A percentile compares a stretch with the other conserved stretches of the same genome.
Evolutionary conservation across 1,140 invertebrate genomes (phyloP).

Genomic region (Fragariocoptes setiger): DNA sequence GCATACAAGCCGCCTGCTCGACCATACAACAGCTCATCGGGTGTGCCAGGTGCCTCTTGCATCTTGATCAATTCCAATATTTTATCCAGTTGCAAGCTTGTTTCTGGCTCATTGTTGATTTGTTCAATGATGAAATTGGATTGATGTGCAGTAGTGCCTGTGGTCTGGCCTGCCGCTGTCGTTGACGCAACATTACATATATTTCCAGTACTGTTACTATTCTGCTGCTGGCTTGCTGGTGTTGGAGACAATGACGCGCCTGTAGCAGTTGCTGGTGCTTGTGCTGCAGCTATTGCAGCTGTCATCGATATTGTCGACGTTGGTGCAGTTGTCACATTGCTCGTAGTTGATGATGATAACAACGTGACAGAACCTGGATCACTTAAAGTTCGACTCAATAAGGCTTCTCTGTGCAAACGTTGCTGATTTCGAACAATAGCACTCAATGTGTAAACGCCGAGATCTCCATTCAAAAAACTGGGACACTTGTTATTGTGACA

Average conservation of each 20-base stretch:
- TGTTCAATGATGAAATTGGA: no score
- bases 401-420: background rate
- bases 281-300: no score
- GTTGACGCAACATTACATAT: background rate
- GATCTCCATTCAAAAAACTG: background rate
- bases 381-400: background rate
- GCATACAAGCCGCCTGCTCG: conserved; percentile 48
- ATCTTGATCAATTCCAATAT: background rate
- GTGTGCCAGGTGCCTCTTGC: conserved; percentile 17
- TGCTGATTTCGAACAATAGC: background rate
- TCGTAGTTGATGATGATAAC: background rate
- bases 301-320: no score
- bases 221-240: background rate
- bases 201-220: background rate
- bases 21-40: conserved; percentile 56
- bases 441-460: background rate
- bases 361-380: background rate
- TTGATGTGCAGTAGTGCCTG: no score
- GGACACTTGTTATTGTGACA: background rate
- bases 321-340: no score
- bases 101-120: background rate
- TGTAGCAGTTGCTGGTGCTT: background rate
- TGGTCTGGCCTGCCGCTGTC: background rate
- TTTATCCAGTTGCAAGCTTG: background rate
- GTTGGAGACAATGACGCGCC: background rate